Base-by-base conservation (phyloP, 2,888 invertebrate species). In the Tetanocera ferruginea region DNA sequence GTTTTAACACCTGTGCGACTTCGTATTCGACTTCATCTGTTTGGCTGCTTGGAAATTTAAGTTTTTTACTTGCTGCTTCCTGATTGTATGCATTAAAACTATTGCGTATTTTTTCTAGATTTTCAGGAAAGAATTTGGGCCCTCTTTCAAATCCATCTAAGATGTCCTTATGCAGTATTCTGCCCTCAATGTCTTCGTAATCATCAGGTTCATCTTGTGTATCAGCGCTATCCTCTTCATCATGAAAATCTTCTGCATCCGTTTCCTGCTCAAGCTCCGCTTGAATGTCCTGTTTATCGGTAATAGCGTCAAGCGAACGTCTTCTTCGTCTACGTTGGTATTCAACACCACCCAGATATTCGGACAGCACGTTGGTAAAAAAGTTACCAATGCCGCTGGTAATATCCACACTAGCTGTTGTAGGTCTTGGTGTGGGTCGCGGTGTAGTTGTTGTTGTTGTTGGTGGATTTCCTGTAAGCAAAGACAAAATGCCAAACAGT, bases 381-480 rank as follows among this genome's bases (percentile, higher is more conserved):
- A 89, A 88, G 81, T 85, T 89, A 28, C 86, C 88, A 72, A 88
- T 89, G 78, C 87, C 86, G 74, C 83, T 83, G 57, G 88, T 85
- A 57, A 88, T 86, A 77, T 83, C 83, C 28, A 85, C 70, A 82
- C 82, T 78, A 82, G 84, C 66, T 55, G 79, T 69, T 64, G 81
- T 80, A 31, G 85, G 81, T 72, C 82, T 78, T 4, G 82, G 70
- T 17, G 70, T 77, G 0, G 86, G 84, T 51, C 83, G 82, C 0
- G 84, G 66, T 81, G 77, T 66, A 28, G 86, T 83, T 6, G 83
- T 82, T 19, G 83, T 81, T n/a, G 83, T 82, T 67, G 77, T 17
- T 80, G 82, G 1, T 70, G 81, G 31, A 77, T 80, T 17, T 75
- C 86, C 88, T n/a, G 88, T 86, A 73, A 88, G 81, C 3, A 86